These are phyloP conservation scores for Spheniscus humboldti DNA, from an alignment of 2,797 vertebrate species.

Conservation along the genomic window DNA sequence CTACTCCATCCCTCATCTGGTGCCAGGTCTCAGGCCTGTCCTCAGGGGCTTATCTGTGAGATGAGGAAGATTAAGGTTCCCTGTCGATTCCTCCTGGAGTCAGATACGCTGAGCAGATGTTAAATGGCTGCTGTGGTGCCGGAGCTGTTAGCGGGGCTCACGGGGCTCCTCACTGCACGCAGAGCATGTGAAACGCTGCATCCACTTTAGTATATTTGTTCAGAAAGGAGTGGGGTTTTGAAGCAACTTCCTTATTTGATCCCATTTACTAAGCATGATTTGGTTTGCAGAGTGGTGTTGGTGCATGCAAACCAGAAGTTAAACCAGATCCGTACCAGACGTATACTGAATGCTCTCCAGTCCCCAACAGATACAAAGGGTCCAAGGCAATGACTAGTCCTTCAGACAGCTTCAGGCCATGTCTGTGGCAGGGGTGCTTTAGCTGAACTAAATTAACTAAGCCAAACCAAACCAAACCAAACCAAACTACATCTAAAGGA, in stretches of 20 bases:
- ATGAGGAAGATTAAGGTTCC: background rate
- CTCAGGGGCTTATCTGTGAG: background rate
- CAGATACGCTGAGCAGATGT: background rate
- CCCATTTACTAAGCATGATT: background rate
- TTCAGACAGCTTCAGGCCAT: background rate
- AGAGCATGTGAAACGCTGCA: background rate
- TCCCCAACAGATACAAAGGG: background rate
- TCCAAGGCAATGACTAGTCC: background rate
- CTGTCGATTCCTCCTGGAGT: background rate
- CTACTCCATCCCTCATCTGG: background rate
- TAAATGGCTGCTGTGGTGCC: background rate
- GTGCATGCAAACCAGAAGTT: background rate
- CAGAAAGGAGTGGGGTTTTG: background rate
- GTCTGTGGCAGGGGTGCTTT: background rate
- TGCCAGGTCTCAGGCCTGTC: background rate
- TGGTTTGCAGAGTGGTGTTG: background rate
- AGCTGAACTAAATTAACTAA: background rate
- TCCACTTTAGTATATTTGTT: background rate
- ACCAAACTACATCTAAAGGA: background rate
- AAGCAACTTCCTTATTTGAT: background rate
- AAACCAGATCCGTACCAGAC: background rate
- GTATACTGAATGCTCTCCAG: background rate
- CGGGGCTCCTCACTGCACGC: rapidly evolving
- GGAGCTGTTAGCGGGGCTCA: background rate
- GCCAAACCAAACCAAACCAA: background rate